Evolutionary conservation across 2,888 invertebrate species (phyloP).

Genomic region (Netelia inedita): DNA sequence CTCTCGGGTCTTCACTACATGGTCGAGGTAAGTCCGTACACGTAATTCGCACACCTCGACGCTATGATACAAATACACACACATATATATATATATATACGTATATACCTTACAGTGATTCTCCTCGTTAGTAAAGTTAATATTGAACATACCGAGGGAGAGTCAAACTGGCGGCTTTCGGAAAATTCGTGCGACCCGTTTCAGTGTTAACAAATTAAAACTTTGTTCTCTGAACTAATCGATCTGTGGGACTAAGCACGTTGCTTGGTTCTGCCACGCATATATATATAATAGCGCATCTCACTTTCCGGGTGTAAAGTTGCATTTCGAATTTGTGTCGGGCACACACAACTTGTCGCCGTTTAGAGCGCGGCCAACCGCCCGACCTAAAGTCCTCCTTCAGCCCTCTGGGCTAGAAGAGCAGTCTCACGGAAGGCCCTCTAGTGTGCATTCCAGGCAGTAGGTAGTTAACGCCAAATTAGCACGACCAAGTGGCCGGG

Average conservation of each 20-base stretch:
- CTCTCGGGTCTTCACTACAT: conserved; percentile 92
- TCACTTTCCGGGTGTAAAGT: conserved; percentile 1
- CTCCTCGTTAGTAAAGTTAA: conserved; percentile 41
- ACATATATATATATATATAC: no score
- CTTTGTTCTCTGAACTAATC: conserved; percentile 35
- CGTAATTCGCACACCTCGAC: neutral
- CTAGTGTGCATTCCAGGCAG: conserved; percentile 8
- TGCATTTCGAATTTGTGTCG: conserved; percentile 44
- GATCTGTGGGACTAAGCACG: conserved; percentile 10
- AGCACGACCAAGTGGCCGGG: conserved; percentile 8
- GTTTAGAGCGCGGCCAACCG: neutral
- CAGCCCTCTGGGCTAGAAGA: conserved; percentile 13
- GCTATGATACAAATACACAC: neutral
- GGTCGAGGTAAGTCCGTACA: conserved; percentile 89
- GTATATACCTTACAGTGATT: no score
- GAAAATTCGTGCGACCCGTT: conserved; percentile 23
- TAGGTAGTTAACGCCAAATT: conserved; percentile 35
- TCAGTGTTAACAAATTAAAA: conserved; percentile 48
- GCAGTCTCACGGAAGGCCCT: neutral
- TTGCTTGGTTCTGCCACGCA: neutral
- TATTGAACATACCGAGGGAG: conserved; percentile 28
- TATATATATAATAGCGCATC: neutral
- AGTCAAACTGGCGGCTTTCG: neutral
- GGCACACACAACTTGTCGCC: conserved; percentile 43
- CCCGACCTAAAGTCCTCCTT: neutral